Evolutionary conservation across 1,140 invertebrate species (phyloP).

Genomic region (Lamellibrachia luymesi): DNA sequence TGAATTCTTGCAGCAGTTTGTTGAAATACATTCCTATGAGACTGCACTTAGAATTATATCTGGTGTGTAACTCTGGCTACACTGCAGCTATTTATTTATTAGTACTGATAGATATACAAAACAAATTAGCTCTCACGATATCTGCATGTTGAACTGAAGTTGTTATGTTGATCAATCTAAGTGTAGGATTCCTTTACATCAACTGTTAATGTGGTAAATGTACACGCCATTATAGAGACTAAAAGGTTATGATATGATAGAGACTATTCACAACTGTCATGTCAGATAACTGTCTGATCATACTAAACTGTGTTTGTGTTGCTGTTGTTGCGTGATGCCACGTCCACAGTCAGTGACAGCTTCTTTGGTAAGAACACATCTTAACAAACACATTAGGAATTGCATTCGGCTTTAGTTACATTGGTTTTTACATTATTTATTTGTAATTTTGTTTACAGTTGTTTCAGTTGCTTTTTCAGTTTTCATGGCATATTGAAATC

Average conservation of each 20-base stretch:
- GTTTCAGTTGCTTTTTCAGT: not conserved
- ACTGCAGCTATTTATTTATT: too few species aligned
- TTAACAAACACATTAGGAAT: not conserved
- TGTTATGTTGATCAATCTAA: too few species aligned
- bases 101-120: too few species aligned
- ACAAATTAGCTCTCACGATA: too few species aligned
- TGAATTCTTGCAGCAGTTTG: not conserved
- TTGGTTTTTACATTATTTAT: not conserved
- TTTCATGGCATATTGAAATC: too few species aligned
- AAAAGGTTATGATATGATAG: not conserved
- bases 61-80: too few species aligned
- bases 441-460: not conserved
- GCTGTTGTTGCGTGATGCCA: not conserved
- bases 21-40: not conserved
- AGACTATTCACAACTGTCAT: not conserved
- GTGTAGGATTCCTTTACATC: too few species aligned
- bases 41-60: not conserved
- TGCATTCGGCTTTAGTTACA: not conserved
- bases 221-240: too few species aligned
- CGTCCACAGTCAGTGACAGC: conserved; percentile 89
- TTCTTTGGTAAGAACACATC: conserved; percentile 87
- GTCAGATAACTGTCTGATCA: not conserved
- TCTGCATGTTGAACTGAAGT: too few species aligned
- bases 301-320: not conserved
- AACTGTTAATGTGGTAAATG: too few species aligned